Evolutionary conservation across 2,888 invertebrate genomes (phyloP).

Genomic region (Brassicogethes aeneus): DNA sequence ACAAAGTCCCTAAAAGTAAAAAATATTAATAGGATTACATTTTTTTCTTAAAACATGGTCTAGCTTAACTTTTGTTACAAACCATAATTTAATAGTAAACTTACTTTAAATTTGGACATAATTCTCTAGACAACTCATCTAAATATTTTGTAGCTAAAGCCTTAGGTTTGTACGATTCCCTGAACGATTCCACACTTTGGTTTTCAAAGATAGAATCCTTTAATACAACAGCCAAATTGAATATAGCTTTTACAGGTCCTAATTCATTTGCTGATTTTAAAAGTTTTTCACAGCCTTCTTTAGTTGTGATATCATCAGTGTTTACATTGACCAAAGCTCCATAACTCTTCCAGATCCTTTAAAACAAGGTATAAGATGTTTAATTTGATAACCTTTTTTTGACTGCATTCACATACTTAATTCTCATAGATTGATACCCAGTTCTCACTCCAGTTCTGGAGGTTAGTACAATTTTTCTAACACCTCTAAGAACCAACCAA

Average conservation of each 20-base stretch:
- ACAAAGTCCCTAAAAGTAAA: conserved; percentile 32
- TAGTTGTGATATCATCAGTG: conserved; percentile 60
- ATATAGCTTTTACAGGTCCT: conserved; percentile 62
- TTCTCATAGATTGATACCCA: conserved; percentile 64
- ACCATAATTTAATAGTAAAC: conserved; percentile 17
- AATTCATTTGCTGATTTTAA: conserved; percentile 53
- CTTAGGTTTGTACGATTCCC: conserved; percentile 49
- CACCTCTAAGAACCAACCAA: conserved; percentile 79
- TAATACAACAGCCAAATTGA: conserved; percentile 40
- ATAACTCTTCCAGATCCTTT: conserved; percentile 60
- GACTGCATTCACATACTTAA: conserved; percentile 17
- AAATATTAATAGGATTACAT: not conserved
- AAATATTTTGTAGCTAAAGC: conserved; percentile 49
- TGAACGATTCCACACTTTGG: conserved; percentile 44
- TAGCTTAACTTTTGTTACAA: not conserved
- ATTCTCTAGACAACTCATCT: conserved; percentile 44
- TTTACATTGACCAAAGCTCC: conserved; percentile 61
- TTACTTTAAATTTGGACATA: conserved; percentile 35
- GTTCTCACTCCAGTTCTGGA: conserved; percentile 71
- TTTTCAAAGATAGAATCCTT: conserved; percentile 47
- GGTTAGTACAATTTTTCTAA: conserved; percentile 65
- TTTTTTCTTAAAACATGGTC: not conserved
- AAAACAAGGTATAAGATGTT: not conserved
- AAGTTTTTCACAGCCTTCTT: conserved; percentile 60
- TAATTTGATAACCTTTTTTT: no score